Evolutionary conservation across 2,113 vertebrate species (phyloP).

Genomic region (Vanacampus margaritifer): DNA sequence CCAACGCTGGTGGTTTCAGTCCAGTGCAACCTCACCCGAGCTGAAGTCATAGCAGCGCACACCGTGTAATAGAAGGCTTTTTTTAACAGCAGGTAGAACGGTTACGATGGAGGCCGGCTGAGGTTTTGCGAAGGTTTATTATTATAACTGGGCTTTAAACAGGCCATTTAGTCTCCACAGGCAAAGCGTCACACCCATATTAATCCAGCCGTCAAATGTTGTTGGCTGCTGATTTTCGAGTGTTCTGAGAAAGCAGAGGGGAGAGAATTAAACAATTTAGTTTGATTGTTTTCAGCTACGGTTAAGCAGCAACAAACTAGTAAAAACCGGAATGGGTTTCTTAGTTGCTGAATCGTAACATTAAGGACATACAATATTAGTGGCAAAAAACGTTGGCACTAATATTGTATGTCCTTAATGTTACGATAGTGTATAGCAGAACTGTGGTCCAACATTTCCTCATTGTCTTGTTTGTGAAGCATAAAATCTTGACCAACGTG

Average conservation of each 20-base stretch:
- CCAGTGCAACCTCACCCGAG: constrained; percentile 36
- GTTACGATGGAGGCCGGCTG: constrained; percentile 22
- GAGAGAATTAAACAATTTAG: neutral
- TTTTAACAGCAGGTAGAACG: constrained; percentile 37
- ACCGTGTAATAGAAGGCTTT: neutral
- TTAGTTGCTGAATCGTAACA: neutral
- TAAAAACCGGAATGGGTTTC: neutral
- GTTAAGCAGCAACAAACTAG: neutral
- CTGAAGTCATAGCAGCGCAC: constrained; percentile 38
- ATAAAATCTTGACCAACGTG: no score
- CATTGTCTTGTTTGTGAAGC: no score
- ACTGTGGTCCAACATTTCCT: no score
- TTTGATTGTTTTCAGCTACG: neutral
- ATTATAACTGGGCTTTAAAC: constrained; percentile 47
- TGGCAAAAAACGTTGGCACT: no score
- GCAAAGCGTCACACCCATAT: constrained; percentile 3
- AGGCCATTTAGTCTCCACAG: constrained; percentile 6
- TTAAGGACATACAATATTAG: neutral
- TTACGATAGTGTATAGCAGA: no score
- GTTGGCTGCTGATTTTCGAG: neutral
- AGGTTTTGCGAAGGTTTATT: constrained; percentile 14
- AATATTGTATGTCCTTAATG: no score
- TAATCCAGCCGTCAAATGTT: constrained; percentile 6
- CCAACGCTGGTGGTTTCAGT: constrained; percentile 53
- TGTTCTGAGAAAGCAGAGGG: neutral